Conservation (phyloP, 1,140 invertebrate species). For the Caenorhabditis briggsae region DNA sequence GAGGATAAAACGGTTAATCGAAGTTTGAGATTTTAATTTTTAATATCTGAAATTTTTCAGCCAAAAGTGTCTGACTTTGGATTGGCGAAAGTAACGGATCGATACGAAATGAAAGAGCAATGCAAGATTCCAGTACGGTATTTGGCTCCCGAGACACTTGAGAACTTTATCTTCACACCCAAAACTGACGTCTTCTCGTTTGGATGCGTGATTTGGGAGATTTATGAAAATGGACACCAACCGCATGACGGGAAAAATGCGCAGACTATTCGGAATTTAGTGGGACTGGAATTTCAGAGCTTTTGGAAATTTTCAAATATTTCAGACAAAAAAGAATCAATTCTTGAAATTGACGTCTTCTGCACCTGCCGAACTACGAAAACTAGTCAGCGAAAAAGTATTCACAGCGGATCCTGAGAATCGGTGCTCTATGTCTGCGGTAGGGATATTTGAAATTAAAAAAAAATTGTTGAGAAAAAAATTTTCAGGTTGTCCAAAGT, state of each 20-base stretch:
- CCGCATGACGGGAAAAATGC: constrained; percentile 40
- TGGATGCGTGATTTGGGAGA: constrained; percentile 47
- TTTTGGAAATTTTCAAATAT: not conserved
- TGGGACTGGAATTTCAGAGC: not conserved
- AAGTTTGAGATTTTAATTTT: not conserved
- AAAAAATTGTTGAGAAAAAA: not conserved
- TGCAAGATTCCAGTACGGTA: constrained; percentile 36
- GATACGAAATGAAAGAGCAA: constrained; percentile 46
- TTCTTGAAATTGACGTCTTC: constrained; percentile 18
- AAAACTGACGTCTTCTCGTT: constrained; percentile 52
- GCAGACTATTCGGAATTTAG: not conserved
- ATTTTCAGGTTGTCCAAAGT: constrained; percentile 14
- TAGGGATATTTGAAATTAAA: not conserved
- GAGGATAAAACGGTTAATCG: constrained; percentile 26
- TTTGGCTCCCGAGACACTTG: constrained; percentile 33
- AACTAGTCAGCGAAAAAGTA: not conserved
- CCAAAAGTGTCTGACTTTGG: constrained; percentile 64
- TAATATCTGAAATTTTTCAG: not conserved
- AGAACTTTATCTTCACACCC: constrained; percentile 17
- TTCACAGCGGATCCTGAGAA: constrained; percentile 31
- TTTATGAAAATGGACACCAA: constrained; percentile 27
- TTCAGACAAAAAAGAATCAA: constrained; percentile 39
- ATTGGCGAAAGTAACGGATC: constrained; percentile 28
- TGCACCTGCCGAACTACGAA: constrained; percentile 8
- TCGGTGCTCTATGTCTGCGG: constrained; percentile 19